Percentiles rank a stretch among this genome's conserved stretches.
Evolutionary conservation across 2,888 invertebrate genomes (phyloP).

Genomic region (Cephus nigrinus): DNA sequence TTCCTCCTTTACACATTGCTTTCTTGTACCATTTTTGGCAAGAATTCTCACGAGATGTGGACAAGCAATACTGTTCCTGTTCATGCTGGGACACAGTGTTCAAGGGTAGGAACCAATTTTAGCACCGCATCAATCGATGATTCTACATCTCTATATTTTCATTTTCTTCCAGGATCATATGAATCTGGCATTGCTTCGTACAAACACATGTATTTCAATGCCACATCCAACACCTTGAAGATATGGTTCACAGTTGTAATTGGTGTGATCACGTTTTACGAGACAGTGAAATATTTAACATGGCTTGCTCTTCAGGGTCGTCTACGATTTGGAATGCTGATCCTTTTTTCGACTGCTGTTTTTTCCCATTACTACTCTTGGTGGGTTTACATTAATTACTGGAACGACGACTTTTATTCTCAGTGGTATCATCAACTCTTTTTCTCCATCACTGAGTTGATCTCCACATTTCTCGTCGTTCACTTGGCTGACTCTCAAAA

Average conservation of each 20-base stretch:
- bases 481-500: constrained; percentile 70
- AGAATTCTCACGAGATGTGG: constrained; percentile 74
- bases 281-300: constrained; percentile 71
- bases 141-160: constrained; percentile 7
- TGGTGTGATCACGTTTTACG: constrained; percentile 72
- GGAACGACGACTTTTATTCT: constrained; percentile 78
- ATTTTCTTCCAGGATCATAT: constrained; percentile 70
- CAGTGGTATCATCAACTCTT: constrained; percentile 79
- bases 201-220: constrained; percentile 79
- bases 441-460: constrained; percentile 71
- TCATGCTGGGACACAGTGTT: constrained; percentile 84
- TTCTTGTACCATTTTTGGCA: constrained; percentile 76
- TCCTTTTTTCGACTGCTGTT: constrained; percentile 73
- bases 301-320: constrained; percentile 68
- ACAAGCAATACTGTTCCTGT: constrained; percentile 75
- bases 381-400: constrained; percentile 79
- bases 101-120: constrained; percentile 69
- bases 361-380: constrained; percentile 78
- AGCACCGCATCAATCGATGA: neutral
- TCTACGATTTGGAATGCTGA: constrained; percentile 72
- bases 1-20: constrained; percentile 74
- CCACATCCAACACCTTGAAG: constrained; percentile 74
- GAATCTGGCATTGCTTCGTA: constrained; percentile 77
- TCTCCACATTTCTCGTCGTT: constrained; percentile 72
- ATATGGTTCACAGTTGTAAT: constrained; percentile 75